These are phyloP conservation scores for Callimorpha dominula DNA, from an alignment of 2,888 invertebrate genomes.

Conservation along the genomic window DNA sequence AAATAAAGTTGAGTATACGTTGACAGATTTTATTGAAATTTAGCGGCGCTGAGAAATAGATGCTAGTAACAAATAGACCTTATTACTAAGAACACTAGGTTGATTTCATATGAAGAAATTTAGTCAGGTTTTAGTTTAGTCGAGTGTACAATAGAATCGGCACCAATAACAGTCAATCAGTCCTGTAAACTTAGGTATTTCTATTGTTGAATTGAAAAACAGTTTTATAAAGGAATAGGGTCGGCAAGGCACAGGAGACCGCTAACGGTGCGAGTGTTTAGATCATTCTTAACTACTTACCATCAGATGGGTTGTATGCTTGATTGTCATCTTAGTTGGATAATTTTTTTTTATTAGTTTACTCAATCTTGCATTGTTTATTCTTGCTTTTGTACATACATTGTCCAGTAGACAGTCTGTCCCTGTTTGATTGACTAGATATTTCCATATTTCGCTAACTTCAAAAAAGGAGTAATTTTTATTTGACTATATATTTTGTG, in stretches of 20 bases:
- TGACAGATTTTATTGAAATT: no score
- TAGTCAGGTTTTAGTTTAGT: no score
- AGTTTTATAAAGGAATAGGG: background rate
- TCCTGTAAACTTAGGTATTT: no score
- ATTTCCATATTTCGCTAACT: background rate
- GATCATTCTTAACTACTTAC: background rate
- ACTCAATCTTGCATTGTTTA: background rate
- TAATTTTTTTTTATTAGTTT: background rate
- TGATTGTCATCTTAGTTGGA: background rate
- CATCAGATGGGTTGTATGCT: background rate
- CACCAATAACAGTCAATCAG: no score
- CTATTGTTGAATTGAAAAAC: background rate
- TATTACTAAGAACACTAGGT: no score
- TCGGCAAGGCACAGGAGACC: background rate
- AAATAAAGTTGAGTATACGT: no score
- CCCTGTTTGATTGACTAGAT: background rate
- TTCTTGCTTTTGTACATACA: background rate
- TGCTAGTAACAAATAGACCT: no score
- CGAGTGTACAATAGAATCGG: no score
- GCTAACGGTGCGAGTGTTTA: background rate
- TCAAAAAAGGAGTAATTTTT: background rate
- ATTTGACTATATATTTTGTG: background rate
- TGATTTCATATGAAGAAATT: no score
- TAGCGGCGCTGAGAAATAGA: no score
- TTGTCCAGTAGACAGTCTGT: background rate